Conservation (phyloP, 2,888 invertebrate genomes). For the Callinectes sapidus region DNA sequence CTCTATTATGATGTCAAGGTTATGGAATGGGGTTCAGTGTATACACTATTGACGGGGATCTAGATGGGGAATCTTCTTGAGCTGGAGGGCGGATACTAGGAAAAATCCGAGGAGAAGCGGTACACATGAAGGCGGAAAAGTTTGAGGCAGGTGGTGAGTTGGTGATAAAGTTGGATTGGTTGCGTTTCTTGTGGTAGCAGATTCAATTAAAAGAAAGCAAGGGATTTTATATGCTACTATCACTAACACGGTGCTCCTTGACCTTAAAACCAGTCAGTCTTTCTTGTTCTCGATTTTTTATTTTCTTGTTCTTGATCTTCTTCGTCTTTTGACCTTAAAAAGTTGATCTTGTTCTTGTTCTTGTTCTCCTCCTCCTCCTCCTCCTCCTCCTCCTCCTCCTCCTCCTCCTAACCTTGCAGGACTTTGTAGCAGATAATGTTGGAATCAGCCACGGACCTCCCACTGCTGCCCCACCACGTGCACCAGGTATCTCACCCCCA, state of each 20-base stretch:
- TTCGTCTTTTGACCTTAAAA: not conserved
- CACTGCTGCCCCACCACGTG: no score
- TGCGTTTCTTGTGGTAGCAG: not conserved
- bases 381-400: not conserved
- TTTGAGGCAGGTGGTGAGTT: not conserved
- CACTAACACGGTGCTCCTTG: not conserved
- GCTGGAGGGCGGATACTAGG: not conserved
- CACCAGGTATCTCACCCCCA: no score
- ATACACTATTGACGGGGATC: not conserved
- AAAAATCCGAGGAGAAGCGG: not conserved
- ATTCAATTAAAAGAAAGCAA: not conserved
- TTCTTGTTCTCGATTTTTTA: not conserved
- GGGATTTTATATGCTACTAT: not conserved
- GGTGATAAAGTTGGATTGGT: not conserved
- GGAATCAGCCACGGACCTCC: no score
- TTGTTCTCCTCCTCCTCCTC: not conserved
- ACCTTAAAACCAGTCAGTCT: not conserved
- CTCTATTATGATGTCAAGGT: not conserved
- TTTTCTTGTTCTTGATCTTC: not conserved
- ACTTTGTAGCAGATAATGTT: no score
- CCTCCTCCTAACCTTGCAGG: no score
- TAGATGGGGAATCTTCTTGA: not conserved
- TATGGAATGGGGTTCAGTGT: not conserved
- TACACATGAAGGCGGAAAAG: not conserved
- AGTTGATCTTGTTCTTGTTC: not conserved